Evolutionary conservation across 2,888 invertebrate species (phyloP), one percentile per base, ranked within the genome.

Genomic region (Merodon equestris): DNA sequence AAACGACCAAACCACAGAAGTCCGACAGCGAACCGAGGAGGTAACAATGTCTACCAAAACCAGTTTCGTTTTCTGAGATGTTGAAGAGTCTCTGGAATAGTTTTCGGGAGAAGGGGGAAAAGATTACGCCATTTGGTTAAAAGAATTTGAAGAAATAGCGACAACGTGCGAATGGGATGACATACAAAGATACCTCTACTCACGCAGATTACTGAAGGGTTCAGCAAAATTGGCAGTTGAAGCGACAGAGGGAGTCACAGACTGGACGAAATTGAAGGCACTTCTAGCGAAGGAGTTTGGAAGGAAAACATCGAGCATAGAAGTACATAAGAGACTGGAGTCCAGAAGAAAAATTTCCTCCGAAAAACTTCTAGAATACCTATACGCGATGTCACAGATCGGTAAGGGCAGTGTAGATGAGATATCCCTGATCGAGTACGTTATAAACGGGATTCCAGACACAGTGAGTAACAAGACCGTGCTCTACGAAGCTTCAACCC

Each of bases 101-200:
- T n/a, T n/a, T n/a, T n/a, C n/a, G n/a, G n/a, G n/a, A 40, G 19
- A 36, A 50, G 40, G 13, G 17, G 66, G 38, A 4, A 56, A 48
- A 38, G 36, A 48, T 17, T 44, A 40, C n/a, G 44, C 18, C 47
- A 38, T 45, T 13, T 66, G 56, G 66, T 9, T 66, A 5, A 27
- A 56, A 19, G 54, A 54, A 38, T 66, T 66, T 36, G 66, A 66
- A 17, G 54, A 13, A 14, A 56, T 47, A 15, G 45, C 66, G 19
- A 50, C 40, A 36, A n/a, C 50, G 12, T 61, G 60, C 19, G 45
- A 53, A 34, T 70, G 70, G 61, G 56, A 42, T 47, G 71, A 71
- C 9, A 27, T 56, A 12, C 57, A 71, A 50, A 71, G 56, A 34
- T 71, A 63, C 44, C 17, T 71, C 10, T 72, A 57, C 44, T 19